Percentiles rank a stretch among this genome's conserved stretches.
These are phyloP conservation scores for Clanis bilineata DNA, from an alignment of 2,888 invertebrate genomes.

Conservation along the genomic window DNA sequence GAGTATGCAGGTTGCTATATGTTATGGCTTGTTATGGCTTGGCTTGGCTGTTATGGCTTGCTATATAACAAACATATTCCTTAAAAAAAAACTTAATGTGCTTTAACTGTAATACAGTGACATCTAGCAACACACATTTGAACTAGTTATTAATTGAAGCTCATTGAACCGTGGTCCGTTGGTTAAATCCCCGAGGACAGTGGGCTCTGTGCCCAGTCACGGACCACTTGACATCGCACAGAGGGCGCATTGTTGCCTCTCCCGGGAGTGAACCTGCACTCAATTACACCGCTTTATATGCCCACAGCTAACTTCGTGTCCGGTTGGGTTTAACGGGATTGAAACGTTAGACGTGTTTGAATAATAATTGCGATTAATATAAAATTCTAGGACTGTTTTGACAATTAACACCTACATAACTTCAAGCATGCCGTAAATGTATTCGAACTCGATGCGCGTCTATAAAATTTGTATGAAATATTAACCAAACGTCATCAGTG, in stretches of 20 bases:
- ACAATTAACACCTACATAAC: too few relatives aligned
- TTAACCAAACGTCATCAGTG: too few relatives aligned
- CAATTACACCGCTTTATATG: not conserved
- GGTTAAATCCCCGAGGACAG: not conserved
- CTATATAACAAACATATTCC: too few relatives aligned
- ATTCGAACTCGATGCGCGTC: too few relatives aligned
- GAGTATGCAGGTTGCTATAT: too few relatives aligned
- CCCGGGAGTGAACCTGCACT: conserved; percentile 10
- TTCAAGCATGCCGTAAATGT: too few relatives aligned
- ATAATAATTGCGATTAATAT: too few relatives aligned
- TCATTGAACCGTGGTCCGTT: not conserved
- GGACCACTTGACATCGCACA: conserved; percentile 22
- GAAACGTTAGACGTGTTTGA: not conserved
- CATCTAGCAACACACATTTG: not conserved
- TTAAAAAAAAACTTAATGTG: too few relatives aligned
- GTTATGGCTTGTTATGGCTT: too few relatives aligned
- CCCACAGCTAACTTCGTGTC: not conserved
- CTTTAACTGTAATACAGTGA: not conserved
- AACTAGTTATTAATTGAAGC: not conserved
- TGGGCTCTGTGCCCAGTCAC: not conserved
- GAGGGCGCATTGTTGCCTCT: conserved; percentile 32
- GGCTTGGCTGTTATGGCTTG: too few relatives aligned
- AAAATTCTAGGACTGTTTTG: too few relatives aligned
- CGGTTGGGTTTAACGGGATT: conserved; percentile 4
- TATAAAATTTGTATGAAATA: too few relatives aligned